Percentiles rank a stretch among this genome's conserved stretches.
phyloP scores from a whole-genome alignment of 2,113 vertebrate species.

The Montifringilla adamsi region DNA sequence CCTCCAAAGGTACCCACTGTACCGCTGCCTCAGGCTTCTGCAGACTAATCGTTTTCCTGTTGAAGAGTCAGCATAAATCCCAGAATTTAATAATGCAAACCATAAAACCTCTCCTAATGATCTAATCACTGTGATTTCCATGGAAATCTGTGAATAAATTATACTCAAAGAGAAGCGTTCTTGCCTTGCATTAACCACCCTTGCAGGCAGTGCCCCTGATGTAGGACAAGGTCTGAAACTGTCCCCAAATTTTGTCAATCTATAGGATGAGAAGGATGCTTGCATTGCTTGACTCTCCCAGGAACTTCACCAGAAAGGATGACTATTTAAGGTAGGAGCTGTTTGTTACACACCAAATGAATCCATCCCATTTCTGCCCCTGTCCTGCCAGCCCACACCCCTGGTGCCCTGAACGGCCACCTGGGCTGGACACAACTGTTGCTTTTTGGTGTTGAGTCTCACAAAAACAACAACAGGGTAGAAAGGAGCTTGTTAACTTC shows the following conservation, averaged over 20 bases:
- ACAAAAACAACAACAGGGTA: not conserved
- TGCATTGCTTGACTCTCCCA: not conserved
- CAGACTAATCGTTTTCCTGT: slow-evolving; percentile 2
- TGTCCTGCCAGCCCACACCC: not conserved
- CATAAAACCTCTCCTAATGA: slow-evolving; percentile 42
- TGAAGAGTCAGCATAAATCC: slow-evolving; percentile 56
- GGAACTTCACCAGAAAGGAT: not conserved
- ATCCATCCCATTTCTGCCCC: not conserved
- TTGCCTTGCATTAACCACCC: not conserved
- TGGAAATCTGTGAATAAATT: slow-evolving; percentile 40
- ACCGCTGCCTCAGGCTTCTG: not conserved
- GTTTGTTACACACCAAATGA: not conserved
- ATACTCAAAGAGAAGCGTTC: not conserved
- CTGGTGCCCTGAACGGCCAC: not conserved
- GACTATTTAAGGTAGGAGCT: not conserved
- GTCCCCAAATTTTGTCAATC: not conserved
- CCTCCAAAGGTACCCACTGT: not conserved
- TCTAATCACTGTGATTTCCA: slow-evolving; percentile 22
- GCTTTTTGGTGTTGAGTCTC: not conserved
- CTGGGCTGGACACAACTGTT: not conserved
- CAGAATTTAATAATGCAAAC: slow-evolving; percentile 56
- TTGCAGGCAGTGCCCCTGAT: not conserved
- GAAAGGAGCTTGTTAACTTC: not conserved
- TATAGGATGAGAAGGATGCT: not conserved
- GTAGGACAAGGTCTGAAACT: not conserved